Evolutionary conservation across 2,113 vertebrate genomes (phyloP), one percentile per base, ranked within the genome.

Genomic region (Syngnathoides biaculeatus): DNA sequence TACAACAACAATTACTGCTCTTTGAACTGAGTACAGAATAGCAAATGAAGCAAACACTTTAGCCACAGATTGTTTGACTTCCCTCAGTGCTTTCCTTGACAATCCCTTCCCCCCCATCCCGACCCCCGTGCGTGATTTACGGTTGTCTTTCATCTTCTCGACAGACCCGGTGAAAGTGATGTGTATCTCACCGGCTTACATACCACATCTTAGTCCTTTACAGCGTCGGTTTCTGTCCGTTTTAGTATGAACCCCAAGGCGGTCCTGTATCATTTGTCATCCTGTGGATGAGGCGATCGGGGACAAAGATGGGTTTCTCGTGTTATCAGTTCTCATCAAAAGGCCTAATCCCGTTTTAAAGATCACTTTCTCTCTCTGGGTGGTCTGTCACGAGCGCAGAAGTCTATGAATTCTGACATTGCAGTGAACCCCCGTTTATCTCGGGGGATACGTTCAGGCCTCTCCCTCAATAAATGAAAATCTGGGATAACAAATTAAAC

Each of bases 161-260:
- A 61, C 63, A 45, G 13, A 73, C 74, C 66, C 24, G 70, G 56
- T 30, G 64, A 79, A 64, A 71, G 60, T 22, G 76, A 79, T 82
- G 69, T 52, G 47, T 86, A 84, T 87, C 85, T 85, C 58, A 4
- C 30, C 0, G 39, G 39, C 82, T 56, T 67, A 78, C 76, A 66
- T 85, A 9, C 62, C 68, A 67, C 56, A 67, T 75, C 53, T 73
- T 43, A 42, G 26, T 71, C 68, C 74, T 80, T 87, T 75, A 53
- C 69, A 71, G 79, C 73, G 52, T 35, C 84, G 66, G 76, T 84
- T 86, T 79, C 65, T 71, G 66, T 82, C 69, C 64, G 57, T 82
- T 73, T 67, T 47, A 24, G 43, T 17, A 43, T 56, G 53, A 80
- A 75, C 74, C 83, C 72, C 60, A n/a, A 71, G 79, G 82, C 76